Base-by-base conservation (phyloP, 1,140 invertebrate species). In the Belonocnema kinseyi region DNA sequence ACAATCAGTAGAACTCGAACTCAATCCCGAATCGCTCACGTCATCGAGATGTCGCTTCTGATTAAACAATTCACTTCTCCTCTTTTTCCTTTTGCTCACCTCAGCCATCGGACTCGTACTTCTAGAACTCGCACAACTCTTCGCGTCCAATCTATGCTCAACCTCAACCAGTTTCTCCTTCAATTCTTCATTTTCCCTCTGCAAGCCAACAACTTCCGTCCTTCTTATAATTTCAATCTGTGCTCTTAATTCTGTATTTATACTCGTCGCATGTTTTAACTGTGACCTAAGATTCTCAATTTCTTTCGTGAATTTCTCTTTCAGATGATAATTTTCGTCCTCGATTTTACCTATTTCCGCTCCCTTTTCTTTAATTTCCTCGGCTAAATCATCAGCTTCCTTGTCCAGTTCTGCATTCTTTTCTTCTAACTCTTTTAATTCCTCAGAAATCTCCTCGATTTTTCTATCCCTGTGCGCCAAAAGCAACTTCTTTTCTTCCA, bases 41-140 rank as follows among this genome's bases (percentile, higher is more conserved):
- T 73, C 12, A 21, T 88, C 83, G 0, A 88, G 26, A 53, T 84
- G 79, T 26, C 88, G 82, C 66, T 88, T 89, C 61, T 84, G 81
- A 77, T 89, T 88, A 21, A 86, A 87, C 3, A 88, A 40, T 14
- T 86, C 85, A 78, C 82, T 89, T 17, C 88, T 85, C 0, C 83
- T 84, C 19, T 81, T 77, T 50, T 82, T 79, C 53, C 86, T 76
- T 71, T 79, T 79, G 11, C 71, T 79, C 4, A 80, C 72, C 50
- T 86, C 82, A 13, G 77, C 72, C n/a, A 75, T 74, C 16, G 88
- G 84, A 80, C 85, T 88, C 17, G 74, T 75, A 50, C 78, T 85
- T 76, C 83, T 85, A 0, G 85, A 85, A 73, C 76, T 85, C 4
- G 70, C 80, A 8, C 76, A 50, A 33, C 82, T 87, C 50, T 74